phyloP scores from a whole-genome alignment of 2,113 vertebrate genomes.

The Brachirus orientalis region DNA sequence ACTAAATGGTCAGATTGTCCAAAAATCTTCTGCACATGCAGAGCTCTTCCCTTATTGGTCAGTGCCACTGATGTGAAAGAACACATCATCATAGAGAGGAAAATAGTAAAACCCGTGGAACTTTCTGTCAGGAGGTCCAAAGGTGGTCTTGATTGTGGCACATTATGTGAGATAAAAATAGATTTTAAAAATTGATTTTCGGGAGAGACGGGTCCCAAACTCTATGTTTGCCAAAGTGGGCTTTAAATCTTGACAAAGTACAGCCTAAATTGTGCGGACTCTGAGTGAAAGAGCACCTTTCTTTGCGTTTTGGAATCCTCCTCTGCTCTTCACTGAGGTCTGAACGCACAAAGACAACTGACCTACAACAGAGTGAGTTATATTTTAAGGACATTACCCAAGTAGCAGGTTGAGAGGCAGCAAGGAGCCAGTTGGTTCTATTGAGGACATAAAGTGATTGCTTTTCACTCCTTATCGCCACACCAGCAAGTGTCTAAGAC shows the following conservation, averaged over 20 bases:
- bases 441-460: constrained; percentile 55
- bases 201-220: too few species aligned
- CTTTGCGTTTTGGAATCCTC: background rate
- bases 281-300: constrained; percentile 1
- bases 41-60: too few species aligned
- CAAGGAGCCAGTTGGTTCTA: constrained; percentile 40
- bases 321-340: background rate
- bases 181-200: too few species aligned
- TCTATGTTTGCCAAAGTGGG: too few species aligned
- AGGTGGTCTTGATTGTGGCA: background rate
- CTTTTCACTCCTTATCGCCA: constrained; percentile 63
- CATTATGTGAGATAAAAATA: background rate
- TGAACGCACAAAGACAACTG: constrained; percentile 31
- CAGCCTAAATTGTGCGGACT: background rate
- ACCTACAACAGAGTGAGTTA: constrained; percentile 40
- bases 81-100: too few species aligned
- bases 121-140: too few species aligned
- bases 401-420: constrained; percentile 46
- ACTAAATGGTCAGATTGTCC: too few species aligned
- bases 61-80: too few species aligned
- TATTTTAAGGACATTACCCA: constrained; percentile 35
- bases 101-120: too few species aligned
- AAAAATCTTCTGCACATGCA: too few species aligned
- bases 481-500: constrained; percentile 62
- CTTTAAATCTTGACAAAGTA: too few species aligned